Conservation (phyloP, 1,140 invertebrate species). For the Tribolium castaneum region DNA sequence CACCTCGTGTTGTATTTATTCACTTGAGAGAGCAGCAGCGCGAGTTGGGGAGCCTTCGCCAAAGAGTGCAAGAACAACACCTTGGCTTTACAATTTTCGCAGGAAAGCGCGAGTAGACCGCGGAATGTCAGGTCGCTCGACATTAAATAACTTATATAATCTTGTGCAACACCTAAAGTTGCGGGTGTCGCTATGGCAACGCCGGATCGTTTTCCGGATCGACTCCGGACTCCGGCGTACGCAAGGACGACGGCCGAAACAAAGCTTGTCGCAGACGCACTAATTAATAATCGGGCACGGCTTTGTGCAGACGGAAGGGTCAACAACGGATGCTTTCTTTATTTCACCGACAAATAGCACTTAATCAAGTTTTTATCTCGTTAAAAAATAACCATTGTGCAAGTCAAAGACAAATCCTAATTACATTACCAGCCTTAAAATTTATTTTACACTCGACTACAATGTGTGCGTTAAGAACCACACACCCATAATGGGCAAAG, state of each 20-base stretch:
- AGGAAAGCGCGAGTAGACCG: not conserved
- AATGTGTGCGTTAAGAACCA: no score
- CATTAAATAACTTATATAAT: conserved; percentile 30
- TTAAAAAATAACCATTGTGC: no score
- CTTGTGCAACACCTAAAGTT: conserved; percentile 31
- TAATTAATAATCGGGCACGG: not conserved
- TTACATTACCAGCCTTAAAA: no score
- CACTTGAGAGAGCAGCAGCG: not conserved
- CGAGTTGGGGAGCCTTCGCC: not conserved
- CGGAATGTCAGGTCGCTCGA: conserved; percentile 22
- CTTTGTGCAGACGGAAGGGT: not conserved
- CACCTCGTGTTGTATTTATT: not conserved
- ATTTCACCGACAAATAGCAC: not conserved
- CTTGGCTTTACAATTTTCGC: not conserved
- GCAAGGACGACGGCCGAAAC: conserved; percentile 11
- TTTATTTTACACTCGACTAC: no score
- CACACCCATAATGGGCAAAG: no score
- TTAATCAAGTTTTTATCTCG: not conserved
- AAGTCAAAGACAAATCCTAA: no score
- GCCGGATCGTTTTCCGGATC: conserved; percentile 29
- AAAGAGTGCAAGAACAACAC: not conserved
- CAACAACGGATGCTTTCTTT: not conserved
- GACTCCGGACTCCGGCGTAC: conserved; percentile 7
- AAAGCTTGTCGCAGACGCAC: not conserved
- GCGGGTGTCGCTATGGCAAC: conserved; percentile 20